phyloP scores from a whole-genome alignment of 64 coral and sea anemone genomes.

The Stichodactyla mertensii region DNA sequence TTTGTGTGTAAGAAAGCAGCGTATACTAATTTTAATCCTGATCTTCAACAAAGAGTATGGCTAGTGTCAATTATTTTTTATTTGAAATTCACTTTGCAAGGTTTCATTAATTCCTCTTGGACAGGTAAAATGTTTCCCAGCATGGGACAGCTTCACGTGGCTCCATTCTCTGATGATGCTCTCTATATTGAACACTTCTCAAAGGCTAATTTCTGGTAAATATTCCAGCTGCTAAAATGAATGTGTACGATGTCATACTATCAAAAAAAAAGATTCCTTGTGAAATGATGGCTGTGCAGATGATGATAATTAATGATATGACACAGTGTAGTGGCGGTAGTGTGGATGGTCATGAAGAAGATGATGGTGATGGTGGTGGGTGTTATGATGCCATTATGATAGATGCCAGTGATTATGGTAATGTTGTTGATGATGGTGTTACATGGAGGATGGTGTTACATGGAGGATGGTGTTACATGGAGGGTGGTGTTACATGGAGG shows the following conservation, averaged over 20 bases:
- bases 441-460: too few relatives aligned
- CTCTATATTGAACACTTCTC: conserved; percentile 98
- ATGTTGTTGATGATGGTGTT: not conserved
- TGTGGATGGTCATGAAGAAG: not conserved
- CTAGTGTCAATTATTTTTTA: not conserved
- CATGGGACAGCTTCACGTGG: conserved; percentile 71
- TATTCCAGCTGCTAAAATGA: not conserved
- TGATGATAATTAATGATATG: too few relatives aligned
- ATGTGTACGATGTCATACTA: not conserved
- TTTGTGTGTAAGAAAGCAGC: too few relatives aligned
- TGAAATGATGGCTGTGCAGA: not conserved
- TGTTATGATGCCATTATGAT: not conserved
- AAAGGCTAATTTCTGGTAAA: conserved; percentile 98
- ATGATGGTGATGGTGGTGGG: not conserved
- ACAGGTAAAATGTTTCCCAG: conserved; percentile 98
- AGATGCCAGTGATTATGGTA: not conserved
- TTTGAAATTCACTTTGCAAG: not conserved
- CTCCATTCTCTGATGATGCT: conserved; percentile 96
- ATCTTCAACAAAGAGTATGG: not conserved
- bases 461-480: not conserved
- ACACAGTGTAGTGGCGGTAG: not conserved
- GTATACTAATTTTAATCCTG: too few relatives aligned
- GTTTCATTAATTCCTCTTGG: conserved; percentile 9
- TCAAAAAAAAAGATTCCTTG: not conserved
- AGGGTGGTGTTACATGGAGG: not conserved